phyloP scores from a whole-genome alignment of 1,140 invertebrate species.

The Zaprionus camerounensis region DNA sequence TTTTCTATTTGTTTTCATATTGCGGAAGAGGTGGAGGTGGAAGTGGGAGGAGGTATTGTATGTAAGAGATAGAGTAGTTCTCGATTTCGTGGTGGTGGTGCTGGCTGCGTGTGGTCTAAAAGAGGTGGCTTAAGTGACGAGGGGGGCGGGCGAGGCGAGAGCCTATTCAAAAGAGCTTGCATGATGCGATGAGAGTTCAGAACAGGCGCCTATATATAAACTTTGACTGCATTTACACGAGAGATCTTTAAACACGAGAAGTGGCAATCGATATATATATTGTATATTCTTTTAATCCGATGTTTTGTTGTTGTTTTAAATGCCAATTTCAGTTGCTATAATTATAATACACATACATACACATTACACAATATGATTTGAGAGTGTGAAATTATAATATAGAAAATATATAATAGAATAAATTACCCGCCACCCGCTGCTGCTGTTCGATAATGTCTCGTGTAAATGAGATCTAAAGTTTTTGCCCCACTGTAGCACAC shows the following conservation, averaged over 20 bases:
- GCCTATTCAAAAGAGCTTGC: slow-evolving; percentile 10
- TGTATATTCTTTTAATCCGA: not conserved
- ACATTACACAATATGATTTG: not conserved
- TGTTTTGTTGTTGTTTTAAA: not conserved
- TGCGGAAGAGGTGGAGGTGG: slow-evolving; percentile 28
- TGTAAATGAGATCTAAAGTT: not conserved
- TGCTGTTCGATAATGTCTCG: slow-evolving; percentile 2
- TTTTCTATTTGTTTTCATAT: slow-evolving; percentile 31
- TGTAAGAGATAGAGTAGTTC: slow-evolving; percentile 22
- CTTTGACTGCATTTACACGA: slow-evolving; percentile 5
- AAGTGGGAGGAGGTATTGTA: slow-evolving; percentile 33
- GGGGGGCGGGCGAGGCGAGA: not conserved
- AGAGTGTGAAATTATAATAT: not conserved
- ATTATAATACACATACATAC: not conserved
- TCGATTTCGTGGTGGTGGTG: slow-evolving; percentile 23
- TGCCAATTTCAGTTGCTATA: not conserved
- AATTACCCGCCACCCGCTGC: not conserved
- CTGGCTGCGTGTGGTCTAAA: slow-evolving; percentile 46
- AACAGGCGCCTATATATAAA: slow-evolving; percentile 37
- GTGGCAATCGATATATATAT: not conserved
- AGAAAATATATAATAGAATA: not conserved
- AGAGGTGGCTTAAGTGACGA: slow-evolving; percentile 42
- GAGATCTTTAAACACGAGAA: not conserved
- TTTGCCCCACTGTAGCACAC: not conserved
- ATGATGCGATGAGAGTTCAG: slow-evolving; percentile 47